A percentile compares a stretch with the other conserved stretches of the same genome.
These are phyloP conservation scores for Syngnathus typhle DNA, from an alignment of 2,113 vertebrate genomes.

Conservation along the genomic window DNA sequence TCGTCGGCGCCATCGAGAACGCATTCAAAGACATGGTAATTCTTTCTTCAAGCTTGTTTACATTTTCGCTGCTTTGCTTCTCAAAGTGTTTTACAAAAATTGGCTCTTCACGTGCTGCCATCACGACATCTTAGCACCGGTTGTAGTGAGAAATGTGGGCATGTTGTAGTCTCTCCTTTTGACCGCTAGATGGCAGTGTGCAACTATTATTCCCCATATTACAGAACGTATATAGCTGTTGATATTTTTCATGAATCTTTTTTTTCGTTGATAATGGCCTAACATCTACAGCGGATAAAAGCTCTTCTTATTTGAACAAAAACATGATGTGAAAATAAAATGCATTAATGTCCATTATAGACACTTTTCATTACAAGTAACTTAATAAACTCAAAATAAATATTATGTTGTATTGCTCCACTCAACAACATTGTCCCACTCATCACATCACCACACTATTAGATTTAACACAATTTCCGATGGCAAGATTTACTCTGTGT, in stretches of 20 bases:
- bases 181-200: conserved; percentile 49
- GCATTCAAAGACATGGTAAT: conserved; percentile 95
- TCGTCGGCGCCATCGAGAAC: conserved; percentile 92
- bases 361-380: not conserved
- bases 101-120: too few species aligned
- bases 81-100: too few species aligned
- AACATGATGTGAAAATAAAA: not conserved
- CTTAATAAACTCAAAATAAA: not conserved
- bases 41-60: not conserved
- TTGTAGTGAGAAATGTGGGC: too few species aligned
- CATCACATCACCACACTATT: not conserved
- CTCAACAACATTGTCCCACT: not conserved
- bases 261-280: not conserved
- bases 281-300: not conserved
- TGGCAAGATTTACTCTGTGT: not conserved
- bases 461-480: not conserved
- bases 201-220: conserved; percentile 11
- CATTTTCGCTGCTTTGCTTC: too few species aligned
- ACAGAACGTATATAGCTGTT: not conserved
- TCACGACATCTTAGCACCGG: too few species aligned
- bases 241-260: not conserved
- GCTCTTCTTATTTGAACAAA: not conserved
- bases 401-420: not conserved
- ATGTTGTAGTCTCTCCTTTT: conserved; percentile 9
- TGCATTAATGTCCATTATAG: too few species aligned